phyloP scores from a whole-genome alignment of 2,888 invertebrate species.

The Nezara viridula region DNA sequence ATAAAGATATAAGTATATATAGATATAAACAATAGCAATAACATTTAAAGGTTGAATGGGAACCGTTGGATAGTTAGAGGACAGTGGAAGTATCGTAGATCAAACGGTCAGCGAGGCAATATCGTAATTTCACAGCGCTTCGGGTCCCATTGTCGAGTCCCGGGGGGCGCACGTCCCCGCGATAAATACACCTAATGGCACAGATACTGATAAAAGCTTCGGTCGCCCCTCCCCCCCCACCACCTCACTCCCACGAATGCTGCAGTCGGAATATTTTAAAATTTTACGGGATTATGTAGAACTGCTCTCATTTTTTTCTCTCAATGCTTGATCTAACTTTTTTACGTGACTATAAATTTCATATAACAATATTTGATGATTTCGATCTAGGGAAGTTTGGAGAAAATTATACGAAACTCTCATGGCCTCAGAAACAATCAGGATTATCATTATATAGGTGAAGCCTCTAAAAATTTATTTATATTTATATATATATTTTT shows the following conservation, averaged over 20 bases:
- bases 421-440: too few species aligned
- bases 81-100: neutral
- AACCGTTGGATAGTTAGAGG: neutral
- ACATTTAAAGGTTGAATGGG: too few species aligned
- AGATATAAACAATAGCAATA: too few species aligned
- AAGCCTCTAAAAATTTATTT: too few species aligned
- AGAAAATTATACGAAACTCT: too few species aligned
- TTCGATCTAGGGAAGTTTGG: too few species aligned
- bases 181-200: constrained; percentile 22
- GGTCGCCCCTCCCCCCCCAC: neutral
- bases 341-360: neutral
- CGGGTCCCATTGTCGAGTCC: neutral
- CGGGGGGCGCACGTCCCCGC: neutral
- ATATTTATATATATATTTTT: too few species aligned
- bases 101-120: neutral
- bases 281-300: neutral
- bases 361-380: too few species aligned
- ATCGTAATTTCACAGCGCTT: neutral
- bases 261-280: neutral
- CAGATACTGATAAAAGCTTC: neutral
- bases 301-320: neutral
- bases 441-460: too few species aligned
- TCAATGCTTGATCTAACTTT: neutral
- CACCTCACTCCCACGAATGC: too few species aligned
- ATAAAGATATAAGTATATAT: too few species aligned